Conservation (phyloP, 30 jellyfish, hydroid and myxozoan genomes). For the Sanderia malayensis region DNA sequence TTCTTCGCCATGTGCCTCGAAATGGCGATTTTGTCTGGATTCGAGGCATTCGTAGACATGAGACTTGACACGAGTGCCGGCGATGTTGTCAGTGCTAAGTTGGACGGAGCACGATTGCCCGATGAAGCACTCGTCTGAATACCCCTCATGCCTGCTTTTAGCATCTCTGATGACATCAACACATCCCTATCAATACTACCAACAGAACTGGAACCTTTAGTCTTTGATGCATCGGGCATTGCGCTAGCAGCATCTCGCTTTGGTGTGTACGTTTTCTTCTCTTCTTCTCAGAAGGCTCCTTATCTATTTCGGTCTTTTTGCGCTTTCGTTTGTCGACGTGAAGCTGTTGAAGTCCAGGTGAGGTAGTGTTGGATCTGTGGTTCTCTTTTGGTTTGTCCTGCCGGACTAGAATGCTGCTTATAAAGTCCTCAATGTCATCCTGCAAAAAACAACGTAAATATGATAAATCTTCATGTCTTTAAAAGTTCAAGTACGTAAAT, state of each 20-base stretch:
- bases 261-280: slow-evolving; percentile 30
- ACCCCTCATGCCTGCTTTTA: slow-evolving; percentile 32
- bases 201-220: neutral
- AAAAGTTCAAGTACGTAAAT: too few relatives aligned
- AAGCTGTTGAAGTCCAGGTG: slow-evolving; percentile 28
- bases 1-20: neutral
- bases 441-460: too few relatives aligned
- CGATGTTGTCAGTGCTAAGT: slow-evolving; percentile 1
- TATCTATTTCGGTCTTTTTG: slow-evolving; percentile 22
- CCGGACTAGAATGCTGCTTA: slow-evolving; percentile 3
- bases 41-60: neutral
- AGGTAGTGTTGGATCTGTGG: slow-evolving; percentile 38
- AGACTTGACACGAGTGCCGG: neutral
- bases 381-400: slow-evolving; percentile 25
- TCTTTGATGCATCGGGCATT: neutral
- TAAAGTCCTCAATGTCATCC: slow-evolving; percentile 54
- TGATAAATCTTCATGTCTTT: too few relatives aligned
- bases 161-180: slow-evolving; percentile 18
- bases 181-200: neutral
- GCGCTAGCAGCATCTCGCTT: neutral
- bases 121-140: slow-evolving; percentile 29
- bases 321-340: slow-evolving; percentile 39
- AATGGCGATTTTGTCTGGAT: neutral
- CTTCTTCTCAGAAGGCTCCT: slow-evolving; percentile 39
- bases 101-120: neutral